These are phyloP conservation scores for Trichoplax adhaerens DNA, from an alignment of 37 sponge, comb jelly and placozoan species.

Conservation along the genomic window DNA sequence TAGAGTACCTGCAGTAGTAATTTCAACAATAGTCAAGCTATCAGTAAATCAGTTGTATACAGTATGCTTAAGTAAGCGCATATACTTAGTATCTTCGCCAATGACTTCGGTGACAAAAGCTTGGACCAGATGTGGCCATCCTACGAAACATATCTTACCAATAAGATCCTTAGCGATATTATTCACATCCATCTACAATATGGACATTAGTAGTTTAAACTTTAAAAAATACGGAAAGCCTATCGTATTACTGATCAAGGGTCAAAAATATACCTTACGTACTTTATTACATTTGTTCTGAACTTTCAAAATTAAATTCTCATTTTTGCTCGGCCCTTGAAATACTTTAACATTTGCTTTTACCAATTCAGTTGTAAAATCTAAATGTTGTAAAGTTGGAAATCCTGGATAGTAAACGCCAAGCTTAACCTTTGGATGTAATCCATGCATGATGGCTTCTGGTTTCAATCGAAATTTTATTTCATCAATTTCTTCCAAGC, in stretches of 20 bases:
- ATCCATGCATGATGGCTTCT: slow-evolving; percentile 6
- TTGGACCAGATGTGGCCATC: slow-evolving; percentile 73
- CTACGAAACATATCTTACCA: slow-evolving; percentile 46
- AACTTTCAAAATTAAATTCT: slow-evolving; percentile 41
- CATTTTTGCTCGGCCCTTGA: slow-evolving; percentile 44
- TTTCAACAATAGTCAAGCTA: too few relatives aligned
- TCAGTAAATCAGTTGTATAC: too few relatives aligned
- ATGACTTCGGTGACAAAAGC: slow-evolving; percentile 41
- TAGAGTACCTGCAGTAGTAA: too few relatives aligned
- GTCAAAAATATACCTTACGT: too few relatives aligned
- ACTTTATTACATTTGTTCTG: too few relatives aligned
- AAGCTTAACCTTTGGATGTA: slow-evolving; percentile 40
- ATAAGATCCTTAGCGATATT: slow-evolving; percentile 21
- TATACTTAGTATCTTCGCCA: slow-evolving; percentile 7
- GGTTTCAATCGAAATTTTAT: too few relatives aligned
- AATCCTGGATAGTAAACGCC: slow-evolving; percentile 74
- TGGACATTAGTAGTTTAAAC: too few relatives aligned
- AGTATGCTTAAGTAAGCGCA: neutral
- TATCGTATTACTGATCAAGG: too few relatives aligned
- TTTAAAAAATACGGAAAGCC: too few relatives aligned
- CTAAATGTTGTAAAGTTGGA: slow-evolving; percentile 67
- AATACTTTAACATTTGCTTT: slow-evolving; percentile 57
- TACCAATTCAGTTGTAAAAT: slow-evolving; percentile 18
- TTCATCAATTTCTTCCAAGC: too few relatives aligned
- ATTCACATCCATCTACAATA: too few relatives aligned